Conservation (phyloP, 2,888 invertebrate genomes). For the Erebia aethiops region DNA sequence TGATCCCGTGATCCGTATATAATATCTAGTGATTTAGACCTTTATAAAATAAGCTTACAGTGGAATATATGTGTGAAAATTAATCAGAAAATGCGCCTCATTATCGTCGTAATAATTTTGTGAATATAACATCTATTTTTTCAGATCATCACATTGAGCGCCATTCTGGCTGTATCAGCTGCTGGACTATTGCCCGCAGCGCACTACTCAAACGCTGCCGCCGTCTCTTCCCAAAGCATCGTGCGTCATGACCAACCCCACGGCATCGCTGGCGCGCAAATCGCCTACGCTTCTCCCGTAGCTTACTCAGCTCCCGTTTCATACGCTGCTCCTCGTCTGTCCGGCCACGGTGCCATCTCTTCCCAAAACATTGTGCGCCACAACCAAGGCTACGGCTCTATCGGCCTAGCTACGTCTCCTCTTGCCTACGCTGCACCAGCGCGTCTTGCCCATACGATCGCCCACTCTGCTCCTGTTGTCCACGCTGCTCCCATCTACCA, state of each 20-base stretch:
- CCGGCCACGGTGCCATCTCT: conserved; percentile 59
- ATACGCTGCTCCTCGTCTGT: conserved; percentile 50
- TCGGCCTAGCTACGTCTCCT: conserved; percentile 43
- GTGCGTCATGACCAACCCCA: conserved; percentile 54
- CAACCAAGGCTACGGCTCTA: conserved; percentile 58
- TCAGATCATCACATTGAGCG: conserved; percentile 53
- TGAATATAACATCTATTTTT: conserved; percentile 5
- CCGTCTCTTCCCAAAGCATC: conserved; percentile 69
- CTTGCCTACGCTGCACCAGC: conserved; percentile 46
- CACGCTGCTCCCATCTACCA: conserved; percentile 52
- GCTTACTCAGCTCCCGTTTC: conserved; percentile 24
- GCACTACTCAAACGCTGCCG: conserved; percentile 66
- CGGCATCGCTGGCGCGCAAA: conserved; percentile 30
- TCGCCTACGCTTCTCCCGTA: conserved; percentile 30
- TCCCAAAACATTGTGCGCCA: conserved; percentile 67
- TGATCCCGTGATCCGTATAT: too few species aligned
- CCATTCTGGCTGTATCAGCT: conserved; percentile 67
- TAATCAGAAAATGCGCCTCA: not conserved
- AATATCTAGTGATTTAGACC: too few species aligned
- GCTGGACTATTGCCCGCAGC: conserved; percentile 66
- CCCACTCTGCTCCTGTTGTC: conserved; percentile 48
- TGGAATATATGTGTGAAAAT: not conserved
- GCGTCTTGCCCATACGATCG: conserved; percentile 50
- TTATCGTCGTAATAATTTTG: not conserved
- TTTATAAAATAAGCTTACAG: not conserved